phyloP scores from a whole-genome alignment of 2,888 invertebrate genomes.

The Carterocephalus palaemon region DNA sequence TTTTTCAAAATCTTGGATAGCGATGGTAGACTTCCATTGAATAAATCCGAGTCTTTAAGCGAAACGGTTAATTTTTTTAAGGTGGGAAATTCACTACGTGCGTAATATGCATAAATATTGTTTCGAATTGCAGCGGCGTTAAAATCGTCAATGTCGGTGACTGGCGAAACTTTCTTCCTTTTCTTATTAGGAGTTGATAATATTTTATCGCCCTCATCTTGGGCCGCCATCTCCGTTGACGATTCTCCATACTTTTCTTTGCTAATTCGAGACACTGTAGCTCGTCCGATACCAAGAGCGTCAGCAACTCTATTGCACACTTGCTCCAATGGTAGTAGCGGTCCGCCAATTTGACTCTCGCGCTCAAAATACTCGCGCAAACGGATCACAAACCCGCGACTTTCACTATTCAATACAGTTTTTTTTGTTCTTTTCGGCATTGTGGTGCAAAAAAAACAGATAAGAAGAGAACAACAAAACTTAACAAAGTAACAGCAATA shows the following conservation, averaged over 20 bases:
- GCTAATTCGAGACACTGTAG: slow-evolving; percentile 28
- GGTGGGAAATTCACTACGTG: not conserved
- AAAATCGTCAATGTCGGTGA: slow-evolving; percentile 1
- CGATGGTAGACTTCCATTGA: slow-evolving; percentile 17
- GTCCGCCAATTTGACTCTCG: slow-evolving; percentile 31
- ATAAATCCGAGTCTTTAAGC: slow-evolving; percentile 9
- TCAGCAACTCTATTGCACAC: slow-evolving; percentile 30
- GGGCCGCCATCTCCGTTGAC: too few relatives aligned
- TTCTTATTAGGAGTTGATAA: too few relatives aligned
- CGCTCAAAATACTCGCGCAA: slow-evolving; percentile 31
- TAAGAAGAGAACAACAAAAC: too few relatives aligned
- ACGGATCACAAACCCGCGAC: slow-evolving; percentile 26
- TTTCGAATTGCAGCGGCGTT: slow-evolving; percentile 7
- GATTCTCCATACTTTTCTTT: slow-evolving; percentile 28
- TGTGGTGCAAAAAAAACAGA: too few relatives aligned
- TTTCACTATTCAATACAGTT: slow-evolving; percentile 25
- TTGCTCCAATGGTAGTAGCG: slow-evolving; percentile 29
- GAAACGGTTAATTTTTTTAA: slow-evolving; percentile 8
- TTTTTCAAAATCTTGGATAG: slow-evolving; percentile 18
- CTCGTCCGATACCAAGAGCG: slow-evolving; percentile 29
- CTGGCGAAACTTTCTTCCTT: not conserved
- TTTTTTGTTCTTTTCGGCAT: slow-evolving; percentile 22
- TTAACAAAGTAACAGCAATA: too few relatives aligned
- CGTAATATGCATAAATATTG: slow-evolving; percentile 14
- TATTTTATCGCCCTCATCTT: too few relatives aligned